Evolutionary conservation across 2,113 vertebrate species (phyloP).

Genomic region (Anhinga rufa): DNA sequence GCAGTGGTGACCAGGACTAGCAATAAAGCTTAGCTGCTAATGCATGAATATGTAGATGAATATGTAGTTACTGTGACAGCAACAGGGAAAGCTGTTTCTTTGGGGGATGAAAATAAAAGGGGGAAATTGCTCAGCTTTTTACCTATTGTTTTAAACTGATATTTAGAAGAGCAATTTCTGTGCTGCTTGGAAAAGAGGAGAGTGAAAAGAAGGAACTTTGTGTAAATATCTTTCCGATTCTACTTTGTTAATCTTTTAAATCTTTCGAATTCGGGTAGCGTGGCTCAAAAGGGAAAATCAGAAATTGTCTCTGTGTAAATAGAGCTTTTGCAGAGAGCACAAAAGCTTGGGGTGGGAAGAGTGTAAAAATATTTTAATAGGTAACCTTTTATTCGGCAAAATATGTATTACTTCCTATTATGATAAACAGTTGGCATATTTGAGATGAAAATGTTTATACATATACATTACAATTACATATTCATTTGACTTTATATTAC

Average conservation of each 20-base stretch:
- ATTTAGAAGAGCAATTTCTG: slow-evolving; percentile 12
- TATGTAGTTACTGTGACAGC: background rate
- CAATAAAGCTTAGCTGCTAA: background rate
- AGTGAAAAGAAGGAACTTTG: background rate
- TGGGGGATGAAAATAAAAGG: background rate
- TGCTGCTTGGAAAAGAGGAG: background rate
- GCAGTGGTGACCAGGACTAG: slow-evolving; percentile 5
- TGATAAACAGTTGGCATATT: slow-evolving; percentile 73
- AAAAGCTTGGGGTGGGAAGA: slow-evolving; percentile 45
- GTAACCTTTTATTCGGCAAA: slow-evolving; percentile 71
- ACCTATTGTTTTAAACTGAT: slow-evolving; percentile 15
- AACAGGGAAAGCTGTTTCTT: slow-evolving; percentile 15
- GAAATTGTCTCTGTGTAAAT: slow-evolving; percentile 54
- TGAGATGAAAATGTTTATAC: slow-evolving; percentile 70
- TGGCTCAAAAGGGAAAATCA: slow-evolving; percentile 25
- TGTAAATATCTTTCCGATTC: background rate
- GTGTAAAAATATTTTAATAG: slow-evolving; percentile 65
- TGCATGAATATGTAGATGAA: slow-evolving; percentile 33
- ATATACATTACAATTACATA: slow-evolving; percentile 74
- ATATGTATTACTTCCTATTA: slow-evolving; percentile 72
- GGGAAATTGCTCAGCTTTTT: slow-evolving; percentile 25
- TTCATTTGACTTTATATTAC: slow-evolving; percentile 72
- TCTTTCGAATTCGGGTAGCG: slow-evolving; percentile 10
- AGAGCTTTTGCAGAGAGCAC: slow-evolving; percentile 45
- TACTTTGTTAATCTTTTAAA: slow-evolving; percentile 52